Percentiles rank a stretch among this genome's conserved stretches.
These are phyloP conservation scores for Plebejus anna DNA, from an alignment of 2,888 invertebrate genomes.

Conservation along the genomic window DNA sequence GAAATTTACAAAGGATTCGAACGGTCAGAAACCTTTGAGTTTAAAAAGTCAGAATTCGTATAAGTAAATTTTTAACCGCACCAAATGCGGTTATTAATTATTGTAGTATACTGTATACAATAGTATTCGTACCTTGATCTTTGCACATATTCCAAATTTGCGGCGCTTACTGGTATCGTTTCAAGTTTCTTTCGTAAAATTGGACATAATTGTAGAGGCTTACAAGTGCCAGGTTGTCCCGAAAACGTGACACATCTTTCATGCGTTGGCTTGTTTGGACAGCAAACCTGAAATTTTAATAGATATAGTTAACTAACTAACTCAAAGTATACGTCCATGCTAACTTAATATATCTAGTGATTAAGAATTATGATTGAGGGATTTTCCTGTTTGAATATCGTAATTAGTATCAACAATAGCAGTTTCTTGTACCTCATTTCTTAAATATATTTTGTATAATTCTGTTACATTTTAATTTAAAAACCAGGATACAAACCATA, in stretches of 20 bases:
- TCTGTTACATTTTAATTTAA: background rate
- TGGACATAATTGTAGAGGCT: constrained; percentile 48
- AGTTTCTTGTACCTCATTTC: background rate
- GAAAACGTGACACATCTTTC: constrained; percentile 49
- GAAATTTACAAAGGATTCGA: too few relatives aligned
- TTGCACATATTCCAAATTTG: constrained; percentile 46
- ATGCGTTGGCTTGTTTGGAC: constrained; percentile 37
- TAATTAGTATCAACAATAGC: background rate
- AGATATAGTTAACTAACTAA: background rate
- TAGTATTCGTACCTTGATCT: constrained; percentile 47
- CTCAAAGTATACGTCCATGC: background rate
- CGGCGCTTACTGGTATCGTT: constrained; percentile 41
- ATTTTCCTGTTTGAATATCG: background rate
- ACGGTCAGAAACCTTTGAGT: background rate
- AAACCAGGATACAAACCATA: constrained; percentile 44
- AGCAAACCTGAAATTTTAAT: constrained; percentile 51
- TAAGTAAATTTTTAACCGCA: background rate
- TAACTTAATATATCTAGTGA: background rate
- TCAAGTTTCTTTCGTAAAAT: constrained; percentile 43
- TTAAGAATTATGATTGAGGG: background rate
- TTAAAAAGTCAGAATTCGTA: background rate
- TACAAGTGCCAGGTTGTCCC: constrained; percentile 48
- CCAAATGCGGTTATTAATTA: background rate
- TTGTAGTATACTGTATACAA: background rate
- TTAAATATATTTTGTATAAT: background rate